Evolutionary conservation across 2,888 invertebrate genomes (phyloP), one percentile per base, ranked within the genome.

Genomic region (Lepidonotus clava): DNA sequence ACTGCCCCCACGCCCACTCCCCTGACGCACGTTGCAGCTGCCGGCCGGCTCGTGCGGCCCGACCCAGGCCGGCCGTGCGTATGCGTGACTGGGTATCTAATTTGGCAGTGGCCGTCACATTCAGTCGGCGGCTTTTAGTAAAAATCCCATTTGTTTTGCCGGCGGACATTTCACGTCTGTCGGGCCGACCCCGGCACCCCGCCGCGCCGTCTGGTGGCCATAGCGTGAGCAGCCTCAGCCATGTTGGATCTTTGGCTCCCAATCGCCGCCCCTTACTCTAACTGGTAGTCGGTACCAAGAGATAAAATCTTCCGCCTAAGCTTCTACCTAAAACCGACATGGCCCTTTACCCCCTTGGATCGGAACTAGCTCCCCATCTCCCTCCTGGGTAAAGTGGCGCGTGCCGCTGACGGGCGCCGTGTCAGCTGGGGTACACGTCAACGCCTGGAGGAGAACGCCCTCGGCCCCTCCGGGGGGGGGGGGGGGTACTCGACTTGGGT

Each of bases 121-220:
- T 71, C 38, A 38, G 34, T 71, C 71, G 36, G 38, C 71, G 36
- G 71, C 71, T 71, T 71, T 71, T 71, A 71, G 71, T 71, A 71
- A 71, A 71, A 71, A 71, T 71, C 71, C 71, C 71, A 34, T 71
- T 71, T 71, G 67, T 71, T 71, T 71, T 71, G 36, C 71, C 71
- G 4, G 71, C 71, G 71, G 71, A 71, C 38, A 71, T 71, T 71
- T 38, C 38, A 71, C 36, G 34, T 71, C 71, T 34, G 71, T 38
- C 24, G 38, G 24, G 61, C 6, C 18, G 46, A 5, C 5, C 14
- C 0, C n/a, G 71, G 71, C 1, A 38, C 21, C 14, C 14, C 36
- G 71, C 71, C 61, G n/a, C 38, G 71, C 14, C 71, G 71, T 71
- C 34, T 71, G 38, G 71, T 38, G 71, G 71, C 71, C 21, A 11